Conservation (phyloP, 2,888 invertebrate genomes). For the Gymnocheta viridis region DNA sequence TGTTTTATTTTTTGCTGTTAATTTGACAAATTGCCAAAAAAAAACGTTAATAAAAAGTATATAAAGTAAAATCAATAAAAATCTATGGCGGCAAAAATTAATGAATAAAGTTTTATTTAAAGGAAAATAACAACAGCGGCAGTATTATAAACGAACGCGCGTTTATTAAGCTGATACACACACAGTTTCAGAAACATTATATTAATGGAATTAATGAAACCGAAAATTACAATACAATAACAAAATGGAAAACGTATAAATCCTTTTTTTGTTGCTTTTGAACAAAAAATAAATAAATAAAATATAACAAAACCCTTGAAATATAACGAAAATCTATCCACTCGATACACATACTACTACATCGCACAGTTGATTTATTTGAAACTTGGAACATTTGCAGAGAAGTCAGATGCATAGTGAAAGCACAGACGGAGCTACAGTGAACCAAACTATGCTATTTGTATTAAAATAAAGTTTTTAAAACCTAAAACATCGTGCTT, state of each 20-base stretch:
- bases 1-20: slow-evolving; percentile 24
- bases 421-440: too few relatives aligned
- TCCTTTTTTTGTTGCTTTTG: background rate
- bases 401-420: too few relatives aligned
- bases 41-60: slow-evolving; percentile 11
- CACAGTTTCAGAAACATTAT: slow-evolving; percentile 19
- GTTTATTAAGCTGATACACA: background rate
- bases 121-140: slow-evolving; percentile 25
- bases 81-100: slow-evolving; percentile 75
- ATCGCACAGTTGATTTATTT: background rate
- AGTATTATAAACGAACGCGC: slow-evolving; percentile 4
- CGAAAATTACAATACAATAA: slow-evolving; percentile 59
- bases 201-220: slow-evolving; percentile 71
- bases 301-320: slow-evolving; percentile 32
- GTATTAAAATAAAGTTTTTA: too few relatives aligned
- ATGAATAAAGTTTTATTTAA: slow-evolving; percentile 78
- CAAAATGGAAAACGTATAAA: slow-evolving; percentile 50
- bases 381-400: background rate
- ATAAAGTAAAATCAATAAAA: slow-evolving; percentile 64
- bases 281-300: background rate
- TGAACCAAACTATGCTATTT: too few relatives aligned
- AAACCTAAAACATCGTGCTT: too few relatives aligned
- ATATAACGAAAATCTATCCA: background rate
- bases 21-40: slow-evolving; percentile 70
- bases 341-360: background rate